Evolutionary conservation across 2,888 invertebrate species (phyloP), one percentile per base, ranked within the genome.

Genomic region (Dromius quadrimaculatus): DNA sequence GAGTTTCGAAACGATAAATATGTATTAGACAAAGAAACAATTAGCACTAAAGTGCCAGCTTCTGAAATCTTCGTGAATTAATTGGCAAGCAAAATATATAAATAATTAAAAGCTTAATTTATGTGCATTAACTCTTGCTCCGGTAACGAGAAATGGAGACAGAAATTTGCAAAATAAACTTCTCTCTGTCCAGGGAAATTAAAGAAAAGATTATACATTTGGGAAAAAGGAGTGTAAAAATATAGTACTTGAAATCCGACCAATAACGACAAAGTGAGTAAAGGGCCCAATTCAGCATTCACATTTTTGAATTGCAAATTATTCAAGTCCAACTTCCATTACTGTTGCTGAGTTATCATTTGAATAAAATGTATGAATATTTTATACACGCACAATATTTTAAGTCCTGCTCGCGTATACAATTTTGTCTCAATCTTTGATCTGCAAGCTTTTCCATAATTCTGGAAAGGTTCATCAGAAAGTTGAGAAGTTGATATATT

Each of bases 331-430:
- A 64, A 64, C 32, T 64, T 64, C 34, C 64, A 64, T 64, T 64
- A 64, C 32, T 47, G 64, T 45, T 32, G 43, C 45, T 63, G 50
- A 34, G 36, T 50, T 38, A 66, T 66, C 28, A 66, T 66, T 66
- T 38, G 57, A 41, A 54, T 23, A 66, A 66, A 54, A 66, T 66
- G 66, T 66, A 66, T 66, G 66, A 66, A 66, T 66, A 66, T 66
- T 66, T 66, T 66, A 66, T 54, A 38, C 57, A 54, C 65, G 50
- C 50, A 65, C 64, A 64, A 47, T 64, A n/a, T n/a, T n/a, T n/a
- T n/a, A n/a, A n/a, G n/a, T n/a, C n/a, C n/a, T n/a, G n/a, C n/a
- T n/a, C n/a, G n/a, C n/a, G n/a, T n/a, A n/a, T n/a, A n/a, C n/a
- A n/a, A n/a, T n/a, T n/a, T n/a, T n/a, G n/a, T n/a, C n/a, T n/a